phyloP scores from a whole-genome alignment of 1,140 invertebrate genomes.

The Formica exsecta region DNA sequence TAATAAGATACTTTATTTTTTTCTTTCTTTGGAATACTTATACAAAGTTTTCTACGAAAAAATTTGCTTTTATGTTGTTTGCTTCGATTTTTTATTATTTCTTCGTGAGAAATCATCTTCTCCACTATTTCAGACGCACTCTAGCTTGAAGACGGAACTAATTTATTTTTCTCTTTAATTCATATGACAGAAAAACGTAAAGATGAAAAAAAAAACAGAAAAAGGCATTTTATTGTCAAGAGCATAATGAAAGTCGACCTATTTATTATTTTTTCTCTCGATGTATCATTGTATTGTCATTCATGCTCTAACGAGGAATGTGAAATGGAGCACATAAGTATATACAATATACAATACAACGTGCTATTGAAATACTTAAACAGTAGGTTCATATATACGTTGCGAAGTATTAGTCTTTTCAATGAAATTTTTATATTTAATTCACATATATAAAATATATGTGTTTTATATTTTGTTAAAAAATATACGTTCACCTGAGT shows the following conservation, averaged over 20 bases:
- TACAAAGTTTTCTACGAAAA: too few relatives aligned
- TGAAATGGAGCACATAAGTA: not conserved
- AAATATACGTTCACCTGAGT: not conserved
- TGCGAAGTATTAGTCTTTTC: not conserved
- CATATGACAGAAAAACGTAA: not conserved
- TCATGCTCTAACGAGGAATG: not conserved
- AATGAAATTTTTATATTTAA: not conserved
- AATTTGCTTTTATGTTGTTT: too few relatives aligned
- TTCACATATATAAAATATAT: not conserved
- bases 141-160: constrained; percentile 25
- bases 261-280: constrained; percentile 47
- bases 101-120: too few relatives aligned
- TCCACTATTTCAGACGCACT: too few relatives aligned
- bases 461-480: constrained; percentile 21
- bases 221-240: constrained; percentile 24
- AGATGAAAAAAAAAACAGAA: constrained; percentile 1
- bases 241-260: constrained; percentile 30
- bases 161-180: constrained; percentile 24
- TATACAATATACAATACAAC: not conserved
- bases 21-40: too few relatives aligned
- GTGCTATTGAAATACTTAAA: not conserved
- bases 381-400: not conserved
- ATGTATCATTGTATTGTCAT: constrained; percentile 33
- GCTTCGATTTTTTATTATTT: too few relatives aligned
- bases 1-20: too few relatives aligned